phyloP scores from a whole-genome alignment of 1,140 invertebrate species.

The Akabosia matsudoensis region DNA sequence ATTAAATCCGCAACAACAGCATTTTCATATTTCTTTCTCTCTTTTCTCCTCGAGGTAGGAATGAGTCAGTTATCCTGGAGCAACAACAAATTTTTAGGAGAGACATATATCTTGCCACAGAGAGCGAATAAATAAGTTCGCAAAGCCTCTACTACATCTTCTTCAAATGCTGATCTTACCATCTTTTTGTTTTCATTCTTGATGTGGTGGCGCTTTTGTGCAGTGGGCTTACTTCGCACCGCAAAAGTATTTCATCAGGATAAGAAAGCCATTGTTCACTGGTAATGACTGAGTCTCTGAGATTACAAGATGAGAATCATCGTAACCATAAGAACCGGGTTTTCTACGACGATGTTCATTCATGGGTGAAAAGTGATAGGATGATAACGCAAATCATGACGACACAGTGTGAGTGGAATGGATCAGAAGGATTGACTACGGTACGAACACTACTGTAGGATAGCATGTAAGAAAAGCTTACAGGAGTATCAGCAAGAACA shows the following conservation, averaged over 20 bases:
- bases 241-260: not conserved
- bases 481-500: no score
- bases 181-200: conserved; percentile 1
- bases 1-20: conserved; percentile 6
- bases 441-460: no score
- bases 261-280: conserved; percentile 2
- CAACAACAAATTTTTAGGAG: no score
- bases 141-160: no score
- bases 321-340: not conserved
- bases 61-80: not conserved
- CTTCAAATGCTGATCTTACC: not conserved
- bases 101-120: no score
- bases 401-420: no score
- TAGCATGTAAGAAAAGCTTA: no score
- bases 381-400: not conserved
- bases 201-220: not conserved
- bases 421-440: no score
- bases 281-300: conserved; percentile 4
- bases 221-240: not conserved
- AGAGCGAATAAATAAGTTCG: no score
- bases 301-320: conserved; percentile 3
- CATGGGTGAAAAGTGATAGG: not conserved
- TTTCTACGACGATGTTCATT: not conserved
- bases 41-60: not conserved
- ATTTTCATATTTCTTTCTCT: conserved; percentile 13